Percentiles rank a stretch among this genome's conserved stretches.
Conservation (phyloP, 2,113 vertebrate species). For the Blennius ocellaris region DNA sequence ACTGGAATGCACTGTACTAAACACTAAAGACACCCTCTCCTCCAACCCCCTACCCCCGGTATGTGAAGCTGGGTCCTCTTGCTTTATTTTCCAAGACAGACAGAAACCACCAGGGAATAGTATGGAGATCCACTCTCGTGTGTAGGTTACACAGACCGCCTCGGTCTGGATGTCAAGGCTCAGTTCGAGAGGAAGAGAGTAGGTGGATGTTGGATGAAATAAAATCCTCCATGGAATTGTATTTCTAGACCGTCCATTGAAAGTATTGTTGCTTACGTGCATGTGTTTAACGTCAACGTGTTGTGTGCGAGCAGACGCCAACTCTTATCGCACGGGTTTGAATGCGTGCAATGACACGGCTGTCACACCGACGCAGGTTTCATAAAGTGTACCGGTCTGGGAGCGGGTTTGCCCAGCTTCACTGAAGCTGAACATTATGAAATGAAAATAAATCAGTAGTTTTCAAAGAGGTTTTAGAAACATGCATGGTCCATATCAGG, state of each 20-base stretch:
- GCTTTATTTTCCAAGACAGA: constrained; percentile 41
- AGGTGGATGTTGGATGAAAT: constrained; percentile 19
- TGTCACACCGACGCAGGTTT: neutral
- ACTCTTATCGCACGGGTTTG: neutral
- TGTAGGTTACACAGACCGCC: constrained; percentile 46
- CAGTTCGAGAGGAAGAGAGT: constrained; percentile 26
- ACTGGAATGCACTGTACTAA: constrained; percentile 50
- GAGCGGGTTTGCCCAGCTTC: neutral
- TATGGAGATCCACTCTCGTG: constrained; percentile 60
- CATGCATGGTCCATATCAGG: too few relatives aligned
- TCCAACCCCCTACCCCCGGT: neutral
- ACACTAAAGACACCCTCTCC: constrained; percentile 8
- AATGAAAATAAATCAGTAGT: neutral
- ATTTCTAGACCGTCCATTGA: constrained; percentile 44
- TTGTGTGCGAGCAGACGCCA: neutral
- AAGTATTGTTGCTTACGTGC: constrained; percentile 17
- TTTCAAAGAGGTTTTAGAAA: neutral
- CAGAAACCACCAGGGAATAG: constrained; percentile 64
- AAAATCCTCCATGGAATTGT: constrained; percentile 4
- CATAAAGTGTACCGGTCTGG: neutral
- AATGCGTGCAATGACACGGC: neutral
- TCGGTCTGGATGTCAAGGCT: constrained; percentile 64
- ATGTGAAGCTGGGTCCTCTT: constrained; percentile 31
- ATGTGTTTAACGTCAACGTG: constrained; percentile 24
- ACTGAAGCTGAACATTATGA: neutral